Evolutionary conservation across 2,113 vertebrate genomes (phyloP).

Genomic region (Machaerirhynchus nigripectus): DNA sequence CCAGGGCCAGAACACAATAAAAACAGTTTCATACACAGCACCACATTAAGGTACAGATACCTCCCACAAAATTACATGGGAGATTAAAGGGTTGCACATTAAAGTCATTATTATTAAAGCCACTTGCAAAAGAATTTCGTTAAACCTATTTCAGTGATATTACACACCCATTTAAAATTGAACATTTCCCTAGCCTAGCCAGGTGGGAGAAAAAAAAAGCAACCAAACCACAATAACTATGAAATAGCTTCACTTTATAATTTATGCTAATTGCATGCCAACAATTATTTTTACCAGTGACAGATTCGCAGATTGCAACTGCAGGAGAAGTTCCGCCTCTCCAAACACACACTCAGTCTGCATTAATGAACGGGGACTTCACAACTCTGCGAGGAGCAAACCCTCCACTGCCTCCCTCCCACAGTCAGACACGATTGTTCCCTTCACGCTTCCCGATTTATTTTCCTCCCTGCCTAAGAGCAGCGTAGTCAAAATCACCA

Average conservation of each 20-base stretch:
- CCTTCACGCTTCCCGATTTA: conserved; percentile 14
- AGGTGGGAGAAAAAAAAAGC: neutral
- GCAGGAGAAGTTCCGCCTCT: neutral
- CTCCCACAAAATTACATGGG: neutral
- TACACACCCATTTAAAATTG: neutral
- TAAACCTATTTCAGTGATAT: neutral
- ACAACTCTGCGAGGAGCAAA: conserved; percentile 27
- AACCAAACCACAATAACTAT: neutral
- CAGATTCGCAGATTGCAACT: conserved; percentile 35
- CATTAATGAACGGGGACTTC: neutral
- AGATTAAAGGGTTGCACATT: neutral
- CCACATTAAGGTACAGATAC: neutral
- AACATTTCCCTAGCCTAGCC: neutral
- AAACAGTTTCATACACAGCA: neutral
- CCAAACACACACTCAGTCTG: neutral
- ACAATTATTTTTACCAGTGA: conserved; percentile 53
- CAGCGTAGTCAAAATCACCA: neutral
- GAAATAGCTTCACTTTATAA: neutral
- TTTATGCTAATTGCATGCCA: neutral
- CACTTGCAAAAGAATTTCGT: neutral
- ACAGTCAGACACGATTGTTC: conserved; percentile 23
- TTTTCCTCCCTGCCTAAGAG: conserved; percentile 37
- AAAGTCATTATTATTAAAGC: neutral
- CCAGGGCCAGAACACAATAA: neutral
- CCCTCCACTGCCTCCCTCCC: conserved; percentile 32